Conservation (phyloP, 1,140 invertebrate species). For the Drosophila eugracilis region DNA sequence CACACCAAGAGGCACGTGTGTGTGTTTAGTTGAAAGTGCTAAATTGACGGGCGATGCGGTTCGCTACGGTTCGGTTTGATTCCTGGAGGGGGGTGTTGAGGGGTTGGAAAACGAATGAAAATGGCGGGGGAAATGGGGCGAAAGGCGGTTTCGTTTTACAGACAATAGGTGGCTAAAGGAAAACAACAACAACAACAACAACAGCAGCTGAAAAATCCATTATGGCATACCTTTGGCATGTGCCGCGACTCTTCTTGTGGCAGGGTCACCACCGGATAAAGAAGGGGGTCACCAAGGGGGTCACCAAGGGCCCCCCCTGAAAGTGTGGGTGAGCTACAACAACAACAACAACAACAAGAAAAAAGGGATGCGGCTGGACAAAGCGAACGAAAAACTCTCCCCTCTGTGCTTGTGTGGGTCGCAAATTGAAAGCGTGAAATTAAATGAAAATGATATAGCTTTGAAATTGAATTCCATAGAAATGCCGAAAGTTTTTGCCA, state of each 20-base stretch:
- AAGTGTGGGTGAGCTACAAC: neutral
- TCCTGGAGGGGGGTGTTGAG: too few relatives aligned
- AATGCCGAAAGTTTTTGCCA: slow-evolving; percentile 69
- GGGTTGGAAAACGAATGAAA: neutral
- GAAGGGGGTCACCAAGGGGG: slow-evolving; percentile 6
- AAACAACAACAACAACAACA: slow-evolving; percentile 45
- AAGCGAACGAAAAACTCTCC: neutral
- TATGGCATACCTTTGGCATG: slow-evolving; percentile 62
- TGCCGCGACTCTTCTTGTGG: slow-evolving; percentile 19
- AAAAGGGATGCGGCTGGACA: slow-evolving; percentile 44
- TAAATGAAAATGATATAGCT: slow-evolving; percentile 82
- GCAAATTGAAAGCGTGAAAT: slow-evolving; percentile 79
- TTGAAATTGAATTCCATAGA: slow-evolving; percentile 81
- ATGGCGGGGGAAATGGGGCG: slow-evolving; percentile 1
- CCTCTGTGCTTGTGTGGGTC: slow-evolving; percentile 37
- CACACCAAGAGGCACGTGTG: slow-evolving; percentile 20
- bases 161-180: slow-evolving; percentile 55
- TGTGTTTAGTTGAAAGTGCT: slow-evolving; percentile 42
- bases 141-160: slow-evolving; percentile 63
- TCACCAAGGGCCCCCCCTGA: too few relatives aligned
- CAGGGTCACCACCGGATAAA: slow-evolving; percentile 33
- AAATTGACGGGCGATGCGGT: slow-evolving; percentile 46
- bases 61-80: slow-evolving; percentile 25
- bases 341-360: slow-evolving; percentile 2
- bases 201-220: slow-evolving; percentile 57